Evolutionary conservation across 2,113 vertebrate species (phyloP).

Genomic region (Lampris megalopsis): DNA sequence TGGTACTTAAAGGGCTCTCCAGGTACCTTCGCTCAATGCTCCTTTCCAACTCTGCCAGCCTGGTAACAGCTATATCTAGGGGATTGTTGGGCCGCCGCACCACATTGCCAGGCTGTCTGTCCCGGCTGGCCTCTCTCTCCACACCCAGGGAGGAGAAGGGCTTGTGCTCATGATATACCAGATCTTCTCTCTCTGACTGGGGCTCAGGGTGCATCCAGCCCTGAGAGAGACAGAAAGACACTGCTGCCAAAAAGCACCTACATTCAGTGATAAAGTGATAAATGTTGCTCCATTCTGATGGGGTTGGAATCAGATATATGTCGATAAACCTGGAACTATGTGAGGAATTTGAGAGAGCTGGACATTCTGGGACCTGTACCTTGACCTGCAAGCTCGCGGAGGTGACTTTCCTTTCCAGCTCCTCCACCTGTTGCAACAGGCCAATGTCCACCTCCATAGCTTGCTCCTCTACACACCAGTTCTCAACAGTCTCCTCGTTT

Average conservation of each 20-base stretch:
- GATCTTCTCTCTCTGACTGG: constrained; percentile 90
- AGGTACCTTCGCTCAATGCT: constrained; percentile 99
- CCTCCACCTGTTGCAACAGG: constrained; percentile 93
- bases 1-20: constrained; percentile 99
- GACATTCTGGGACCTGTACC: constrained; percentile 71
- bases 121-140: constrained; percentile 78
- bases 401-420: constrained; percentile 92
- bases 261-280: constrained; percentile 6
- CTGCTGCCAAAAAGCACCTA: neutral
- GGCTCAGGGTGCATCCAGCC: constrained; percentile 90
- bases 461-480: constrained; percentile 95
- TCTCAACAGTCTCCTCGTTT: constrained; percentile 86
- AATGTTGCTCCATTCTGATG: neutral
- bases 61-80: constrained; percentile 99
- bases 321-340: too few relatives aligned
- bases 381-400: constrained; percentile 93
- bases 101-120: constrained; percentile 82
- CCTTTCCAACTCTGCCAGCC: constrained; percentile 99
- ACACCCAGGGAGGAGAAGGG: constrained; percentile 83
- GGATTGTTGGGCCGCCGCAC: constrained; percentile 96
- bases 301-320: neutral
- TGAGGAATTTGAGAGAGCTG: too few relatives aligned
- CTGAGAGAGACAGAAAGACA: constrained; percentile 67
- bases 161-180: constrained; percentile 93
- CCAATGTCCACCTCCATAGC: constrained; percentile 92